Evolutionary conservation across 1,140 invertebrate species (phyloP), one percentile per base, ranked within the genome.

Genomic region (Caenorhabditis brenneri): DNA sequence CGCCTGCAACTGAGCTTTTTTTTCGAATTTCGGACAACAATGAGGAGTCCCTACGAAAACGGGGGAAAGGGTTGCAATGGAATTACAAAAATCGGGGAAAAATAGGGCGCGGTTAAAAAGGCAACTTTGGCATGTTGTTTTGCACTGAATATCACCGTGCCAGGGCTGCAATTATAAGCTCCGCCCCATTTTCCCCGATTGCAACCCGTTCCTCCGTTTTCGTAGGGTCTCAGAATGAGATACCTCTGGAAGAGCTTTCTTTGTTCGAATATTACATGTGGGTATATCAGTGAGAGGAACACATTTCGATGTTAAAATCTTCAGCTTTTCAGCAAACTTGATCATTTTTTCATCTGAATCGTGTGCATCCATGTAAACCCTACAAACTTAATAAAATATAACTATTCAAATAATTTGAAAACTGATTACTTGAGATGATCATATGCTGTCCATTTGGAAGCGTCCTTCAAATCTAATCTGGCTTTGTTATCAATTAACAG

Each of bases 401-500:
- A n/a, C n/a, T n/a, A n/a, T n/a, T n/a, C n/a, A 51, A 19, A 6
- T 16, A 19, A n/a, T 7, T 81, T n/a, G 22, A 29, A 15, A 36
- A 4, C 80, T 24, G 22, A 22, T 39, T 65, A 46, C 53, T 36
- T 81, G 16, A 81, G n/a, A 81, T 55, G 49, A 0, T 81, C 27
- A 39, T 81, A 81, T 10, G 53, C 39, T n/a, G 53, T 81, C 53
- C 53, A 58, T 24, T 22, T 29, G 19, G 15, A 2, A 46, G n/a
- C 42, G 19, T 58, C 80, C 22, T 39, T 60, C 6, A 53, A 5
- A 31, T 39, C 60, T 10, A 81, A 53, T 46, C 15, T n/a, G 12
- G 80, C 80, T 48, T 60, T 81, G 15, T 58, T 81, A 53, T 55
- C 33, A 55, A 81, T 48, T 27, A 81, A 42, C 19, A 81, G 15